These are phyloP conservation scores for Microctonus brassicae DNA, from an alignment of 2,888 invertebrate species.

Conservation along the genomic window DNA sequence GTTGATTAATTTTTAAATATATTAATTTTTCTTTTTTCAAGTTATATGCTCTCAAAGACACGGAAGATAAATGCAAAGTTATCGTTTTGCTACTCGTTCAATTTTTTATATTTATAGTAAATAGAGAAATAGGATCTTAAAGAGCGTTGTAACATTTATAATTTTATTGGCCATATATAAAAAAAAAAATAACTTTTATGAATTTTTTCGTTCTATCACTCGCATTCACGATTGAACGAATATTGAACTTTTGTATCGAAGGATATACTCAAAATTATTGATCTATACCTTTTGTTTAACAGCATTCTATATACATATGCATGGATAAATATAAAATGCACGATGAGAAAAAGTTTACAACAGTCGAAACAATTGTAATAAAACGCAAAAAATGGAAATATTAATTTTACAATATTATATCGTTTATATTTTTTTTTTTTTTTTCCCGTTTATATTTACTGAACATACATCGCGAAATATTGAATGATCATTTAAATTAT, in stretches of 20 bases:
- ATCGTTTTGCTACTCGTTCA: conserved; percentile 20
- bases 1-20: neutral
- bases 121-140: neutral
- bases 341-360: neutral
- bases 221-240: neutral
- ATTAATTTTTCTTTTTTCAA: neutral
- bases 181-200: conserved; percentile 25
- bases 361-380: neutral
- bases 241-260: neutral
- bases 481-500: neutral
- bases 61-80: neutral
- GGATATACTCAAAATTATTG: neutral
- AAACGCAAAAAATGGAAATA: neutral
- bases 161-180: conserved; percentile 24
- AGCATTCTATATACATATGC: neutral
- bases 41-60: neutral
- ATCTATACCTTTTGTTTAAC: neutral
- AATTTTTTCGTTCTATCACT: conserved; percentile 24
- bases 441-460: neutral
- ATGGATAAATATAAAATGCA: neutral
- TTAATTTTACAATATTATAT: neutral
- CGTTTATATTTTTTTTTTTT: neutral
- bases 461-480: too few species aligned
- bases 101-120: conserved; percentile 30
- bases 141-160: conserved; percentile 17